Conservation (phyloP, 2,113 vertebrate species). For the Phainopepla nitens region DNA sequence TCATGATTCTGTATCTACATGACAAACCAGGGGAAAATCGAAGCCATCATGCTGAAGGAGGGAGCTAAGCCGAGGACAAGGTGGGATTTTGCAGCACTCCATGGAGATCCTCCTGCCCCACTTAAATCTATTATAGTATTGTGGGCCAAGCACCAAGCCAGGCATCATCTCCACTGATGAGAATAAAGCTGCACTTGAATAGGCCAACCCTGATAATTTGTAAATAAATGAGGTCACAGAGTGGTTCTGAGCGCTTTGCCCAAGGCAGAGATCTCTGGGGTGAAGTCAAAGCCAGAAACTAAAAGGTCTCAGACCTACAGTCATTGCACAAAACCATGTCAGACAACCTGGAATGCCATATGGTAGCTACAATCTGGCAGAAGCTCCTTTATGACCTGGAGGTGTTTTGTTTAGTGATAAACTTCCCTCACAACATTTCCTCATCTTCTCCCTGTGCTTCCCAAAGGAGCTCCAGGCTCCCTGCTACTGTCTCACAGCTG, state of each 20-base stretch:
- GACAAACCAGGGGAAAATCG: fast-evolving
- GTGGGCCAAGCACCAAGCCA: neutral
- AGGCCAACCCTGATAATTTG: neutral
- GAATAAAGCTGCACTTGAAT: neutral
- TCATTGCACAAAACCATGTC: fast-evolving
- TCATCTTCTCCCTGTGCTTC: neutral
- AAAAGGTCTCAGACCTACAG: neutral
- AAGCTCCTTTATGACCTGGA: neutral
- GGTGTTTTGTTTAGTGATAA: neutral
- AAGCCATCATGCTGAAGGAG: fast-evolving
- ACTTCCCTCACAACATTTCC: fast-evolving
- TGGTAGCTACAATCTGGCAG: neutral
- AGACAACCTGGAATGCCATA: conserved; percentile 13
- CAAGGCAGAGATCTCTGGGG: neutral
- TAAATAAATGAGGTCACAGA: neutral
- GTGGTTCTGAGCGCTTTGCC: neutral
- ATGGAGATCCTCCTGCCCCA: neutral
- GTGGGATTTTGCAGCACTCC: neutral
- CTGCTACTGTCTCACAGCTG: neutral
- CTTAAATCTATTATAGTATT: fast-evolving
- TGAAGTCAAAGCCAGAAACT: neutral
- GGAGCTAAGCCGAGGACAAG: neutral
- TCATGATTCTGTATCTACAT: neutral
- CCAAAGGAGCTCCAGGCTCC: neutral
- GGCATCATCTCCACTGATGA: neutral